Conservation (phyloP, 2,888 invertebrate species). For the Isoperla grammatica region DNA sequence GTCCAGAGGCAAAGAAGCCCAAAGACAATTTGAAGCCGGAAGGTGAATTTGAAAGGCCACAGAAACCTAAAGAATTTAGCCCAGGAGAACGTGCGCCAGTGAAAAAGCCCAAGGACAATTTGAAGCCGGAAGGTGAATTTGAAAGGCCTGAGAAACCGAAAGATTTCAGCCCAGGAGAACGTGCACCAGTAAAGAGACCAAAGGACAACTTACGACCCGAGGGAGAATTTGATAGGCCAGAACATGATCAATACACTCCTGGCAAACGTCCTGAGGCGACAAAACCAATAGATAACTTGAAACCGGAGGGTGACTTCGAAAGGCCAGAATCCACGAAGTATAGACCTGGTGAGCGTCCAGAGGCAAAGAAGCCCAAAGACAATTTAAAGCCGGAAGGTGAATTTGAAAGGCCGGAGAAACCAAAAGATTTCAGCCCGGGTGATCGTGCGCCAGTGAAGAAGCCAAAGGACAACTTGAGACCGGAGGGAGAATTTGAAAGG, state of each 20-base stretch:
- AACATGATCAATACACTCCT: conserved; percentile 46
- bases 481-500: conserved; percentile 45
- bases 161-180: conserved; percentile 49
- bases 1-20: conserved; percentile 36
- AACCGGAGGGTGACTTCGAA: conserved; percentile 36
- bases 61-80: conserved; percentile 9
- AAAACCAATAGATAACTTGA: conserved; percentile 56
- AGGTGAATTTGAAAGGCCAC: conserved; percentile 36
- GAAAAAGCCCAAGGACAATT: conserved; percentile 38
- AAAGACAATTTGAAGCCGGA: conserved; percentile 39
- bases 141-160: conserved; percentile 40
- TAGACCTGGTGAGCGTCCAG: conserved; percentile 52
- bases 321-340: conserved; percentile 22
- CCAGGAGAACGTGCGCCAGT: conserved; percentile 17
- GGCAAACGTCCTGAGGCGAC: conserved; percentile 43
- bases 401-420: conserved; percentile 48
- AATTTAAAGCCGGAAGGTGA: conserved; percentile 49
- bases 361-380: conserved; percentile 47
- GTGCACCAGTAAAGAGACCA: conserved; percentile 52
- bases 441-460: conserved; percentile 43
- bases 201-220: conserved; percentile 43
- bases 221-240: conserved; percentile 40
- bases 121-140: conserved; percentile 37
- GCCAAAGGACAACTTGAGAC: conserved; percentile 40
- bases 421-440: conserved; percentile 46